These are phyloP conservation scores for Flabesymbios commensalis DNA, from an alignment of 2,888 invertebrate species.

Conservation along the genomic window DNA sequence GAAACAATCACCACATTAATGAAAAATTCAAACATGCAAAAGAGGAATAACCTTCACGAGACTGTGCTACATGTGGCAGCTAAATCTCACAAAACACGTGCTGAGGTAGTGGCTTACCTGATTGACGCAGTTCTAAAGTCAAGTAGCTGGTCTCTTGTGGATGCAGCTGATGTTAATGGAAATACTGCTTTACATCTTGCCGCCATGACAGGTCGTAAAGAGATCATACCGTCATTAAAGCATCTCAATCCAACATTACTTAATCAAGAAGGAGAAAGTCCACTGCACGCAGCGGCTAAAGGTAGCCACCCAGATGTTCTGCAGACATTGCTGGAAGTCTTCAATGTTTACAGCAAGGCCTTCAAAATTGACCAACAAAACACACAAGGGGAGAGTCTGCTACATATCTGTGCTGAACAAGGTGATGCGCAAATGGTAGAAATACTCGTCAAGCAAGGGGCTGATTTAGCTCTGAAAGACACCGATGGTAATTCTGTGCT, in stretches of 20 bases:
- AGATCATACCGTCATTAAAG: slow-evolving; percentile 22
- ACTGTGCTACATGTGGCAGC: slow-evolving; percentile 52
- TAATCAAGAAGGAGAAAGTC: slow-evolving; percentile 24
- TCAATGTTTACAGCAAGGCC: slow-evolving; percentile 13
- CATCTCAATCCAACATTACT: slow-evolving; percentile 18
- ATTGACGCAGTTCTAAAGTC: slow-evolving; percentile 54
- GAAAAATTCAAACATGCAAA: slow-evolving; percentile 48
- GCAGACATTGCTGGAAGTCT: slow-evolving; percentile 17
- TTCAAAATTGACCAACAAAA: slow-evolving; percentile 20
- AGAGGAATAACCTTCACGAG: slow-evolving; percentile 47
- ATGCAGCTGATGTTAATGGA: slow-evolving; percentile 46
- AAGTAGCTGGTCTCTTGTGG: slow-evolving; percentile 54
- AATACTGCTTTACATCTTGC: slow-evolving; percentile 57
- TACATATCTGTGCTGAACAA: slow-evolving; percentile 17
- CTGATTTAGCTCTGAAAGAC: slow-evolving; percentile 43
- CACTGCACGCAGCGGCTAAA: slow-evolving; percentile 24
- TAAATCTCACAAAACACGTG: slow-evolving; percentile 37
- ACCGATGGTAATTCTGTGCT: slow-evolving; percentile 49
- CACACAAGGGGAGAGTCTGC: slow-evolving; percentile 15
- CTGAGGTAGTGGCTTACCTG: slow-evolving; percentile 41
- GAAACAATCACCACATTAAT: slow-evolving; percentile 43
- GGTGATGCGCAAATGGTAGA: slow-evolving; percentile 29
- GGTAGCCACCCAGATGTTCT: slow-evolving; percentile 4
- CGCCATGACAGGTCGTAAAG: slow-evolving; percentile 34
- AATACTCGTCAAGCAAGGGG: slow-evolving; percentile 41